These are phyloP conservation scores for Connochaetes taurinus DNA, from an alignment of 2,113 vertebrate genomes.

Conservation along the genomic window DNA sequence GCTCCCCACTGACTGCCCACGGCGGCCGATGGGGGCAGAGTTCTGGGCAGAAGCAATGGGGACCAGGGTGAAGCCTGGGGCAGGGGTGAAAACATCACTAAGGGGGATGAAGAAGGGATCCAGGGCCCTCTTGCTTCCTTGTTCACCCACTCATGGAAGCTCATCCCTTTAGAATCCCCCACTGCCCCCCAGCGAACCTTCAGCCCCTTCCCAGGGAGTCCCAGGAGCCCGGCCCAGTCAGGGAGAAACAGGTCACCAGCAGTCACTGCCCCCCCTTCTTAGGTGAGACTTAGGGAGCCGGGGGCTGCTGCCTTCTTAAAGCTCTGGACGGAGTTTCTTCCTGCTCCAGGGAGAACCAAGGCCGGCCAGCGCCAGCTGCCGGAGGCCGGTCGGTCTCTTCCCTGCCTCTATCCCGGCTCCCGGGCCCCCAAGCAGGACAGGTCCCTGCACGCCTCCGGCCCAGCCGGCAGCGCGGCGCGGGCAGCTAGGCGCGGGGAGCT, in stretches of 20 bases:
- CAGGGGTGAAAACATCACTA: not conserved
- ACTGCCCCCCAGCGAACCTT: not conserved
- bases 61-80: conserved; percentile 26
- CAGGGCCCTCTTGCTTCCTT: not conserved
- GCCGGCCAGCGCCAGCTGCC: not conserved
- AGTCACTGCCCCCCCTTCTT: not conserved
- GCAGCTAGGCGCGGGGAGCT: conserved; percentile 13
- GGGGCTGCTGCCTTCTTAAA: not conserved
- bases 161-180: not conserved
- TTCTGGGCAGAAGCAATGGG: conserved; percentile 31
- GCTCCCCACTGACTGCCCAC: conserved; percentile 61
- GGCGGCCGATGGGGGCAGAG: conserved; percentile 6
- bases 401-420: not conserved
- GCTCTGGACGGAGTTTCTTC: conserved; percentile 26
- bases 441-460: conserved; percentile 70
- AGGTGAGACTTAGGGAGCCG: not conserved
- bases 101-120: not conserved
- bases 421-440: conserved; percentile 50
- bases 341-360: not conserved
- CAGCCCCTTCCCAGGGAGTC: not conserved
- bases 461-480: conserved; percentile 25
- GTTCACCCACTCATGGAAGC: not conserved
- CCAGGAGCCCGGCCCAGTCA: not conserved
- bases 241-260: not conserved
- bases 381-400: conserved; percentile 17